Evolutionary conservation across 1,140 invertebrate species (phyloP), one percentile per base, ranked within the genome.

Genomic region (Ostrea edulis): DNA sequence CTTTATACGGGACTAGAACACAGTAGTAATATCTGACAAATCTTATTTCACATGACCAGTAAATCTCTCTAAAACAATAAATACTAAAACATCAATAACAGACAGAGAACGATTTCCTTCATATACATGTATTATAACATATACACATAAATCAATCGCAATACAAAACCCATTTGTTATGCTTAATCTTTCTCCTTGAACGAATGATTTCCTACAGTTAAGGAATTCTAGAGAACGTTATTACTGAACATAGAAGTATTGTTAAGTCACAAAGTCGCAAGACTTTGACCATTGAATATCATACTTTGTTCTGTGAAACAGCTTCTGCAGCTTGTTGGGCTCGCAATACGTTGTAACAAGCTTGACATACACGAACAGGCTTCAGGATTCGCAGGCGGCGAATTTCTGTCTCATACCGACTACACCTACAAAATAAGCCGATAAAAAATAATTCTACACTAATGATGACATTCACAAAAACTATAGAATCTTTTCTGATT

Each of bases 361-460:
- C 96, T 94, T 98, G 97, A 95, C 98, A 99, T 12, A 99, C 98
- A 91, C 98, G 96, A 22, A 98, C 98, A 22, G 98, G 98, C 84
- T 98, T 98, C 83, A 98, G 94, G 91, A 99, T 99, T 62, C 98
- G 96, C 86, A 99, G 95, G 65, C 98, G 96, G 2, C 97, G 97
- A 90, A 99, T 99, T 95, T 98, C 98, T 84, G 98, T 98, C 95
- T 99, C 98, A 96, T 98, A 99, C 90, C 97, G 96, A 94, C 98
- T 98, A 95, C 98, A 99, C 93, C 97, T 97, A 93, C 65, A 93
- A 90, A 89, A 89, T 85, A 65, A 82, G 81, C 58, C 14, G 8
- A 58, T 20, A 62, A 17, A 58, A 20, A 20, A 58, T 58, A 11
- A 44, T 44, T 20, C 20, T 58, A 11, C n/a, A 7, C 5, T 44